A percentile compares a stretch with the other conserved stretches of the same genome.
Conservation (phyloP, 2,888 invertebrate species). For the Chalcosyrphus nemorum region DNA sequence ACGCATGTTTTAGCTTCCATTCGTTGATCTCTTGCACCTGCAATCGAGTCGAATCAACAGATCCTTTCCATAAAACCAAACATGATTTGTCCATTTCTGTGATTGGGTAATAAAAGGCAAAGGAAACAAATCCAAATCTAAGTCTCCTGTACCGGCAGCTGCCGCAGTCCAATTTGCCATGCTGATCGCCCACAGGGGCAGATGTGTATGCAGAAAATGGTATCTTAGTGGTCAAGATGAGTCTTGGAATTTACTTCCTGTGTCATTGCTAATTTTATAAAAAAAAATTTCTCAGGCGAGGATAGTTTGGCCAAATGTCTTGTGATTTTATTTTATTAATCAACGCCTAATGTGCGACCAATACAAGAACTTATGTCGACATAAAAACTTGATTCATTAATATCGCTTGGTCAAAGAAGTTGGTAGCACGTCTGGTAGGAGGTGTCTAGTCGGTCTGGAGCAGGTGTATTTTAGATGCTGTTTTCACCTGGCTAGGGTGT, state of each 20-base stretch:
- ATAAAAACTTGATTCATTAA: constrained; percentile 1
- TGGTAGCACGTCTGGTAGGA: neutral
- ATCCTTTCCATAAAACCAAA: constrained; percentile 38
- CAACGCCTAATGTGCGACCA: constrained; percentile 12
- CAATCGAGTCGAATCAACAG: neutral
- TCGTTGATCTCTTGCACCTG: constrained; percentile 6
- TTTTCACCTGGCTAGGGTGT: constrained; percentile 41
- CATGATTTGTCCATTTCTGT: constrained; percentile 48
- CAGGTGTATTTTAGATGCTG: constrained; percentile 32
- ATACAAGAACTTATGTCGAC: constrained; percentile 11
- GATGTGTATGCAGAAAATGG: neutral
- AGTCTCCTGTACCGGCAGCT: constrained; percentile 6
- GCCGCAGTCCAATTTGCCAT: neutral
- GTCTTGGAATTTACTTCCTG: neutral
- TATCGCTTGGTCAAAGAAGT: neutral
- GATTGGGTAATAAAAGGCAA: constrained; percentile 24
- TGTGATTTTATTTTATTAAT: neutral
- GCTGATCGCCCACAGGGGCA: neutral
- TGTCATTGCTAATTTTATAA: neutral
- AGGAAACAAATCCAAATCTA: constrained; percentile 9
- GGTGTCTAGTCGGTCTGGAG: neutral
- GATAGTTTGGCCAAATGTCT: neutral
- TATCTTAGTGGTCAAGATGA: neutral
- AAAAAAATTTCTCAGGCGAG: neutral
- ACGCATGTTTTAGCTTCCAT: neutral